Evolutionary conservation across 2,888 invertebrate species (phyloP).

Genomic region (Allophyes oxyacanthae): DNA sequence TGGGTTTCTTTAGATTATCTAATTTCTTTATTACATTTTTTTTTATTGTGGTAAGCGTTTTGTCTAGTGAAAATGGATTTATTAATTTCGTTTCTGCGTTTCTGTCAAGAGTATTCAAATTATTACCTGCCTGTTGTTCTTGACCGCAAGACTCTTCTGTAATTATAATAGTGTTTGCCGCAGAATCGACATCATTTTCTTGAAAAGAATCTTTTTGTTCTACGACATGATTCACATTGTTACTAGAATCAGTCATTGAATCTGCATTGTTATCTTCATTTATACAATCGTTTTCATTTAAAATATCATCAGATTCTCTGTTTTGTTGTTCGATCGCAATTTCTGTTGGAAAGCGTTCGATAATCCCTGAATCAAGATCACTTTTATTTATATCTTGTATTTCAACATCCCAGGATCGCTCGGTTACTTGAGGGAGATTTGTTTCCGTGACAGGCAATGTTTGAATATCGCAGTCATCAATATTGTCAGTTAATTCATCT

Average conservation of each 20-base stretch:
- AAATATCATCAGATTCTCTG: background rate
- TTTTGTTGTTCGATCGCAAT: background rate
- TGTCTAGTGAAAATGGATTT: constrained; percentile 31
- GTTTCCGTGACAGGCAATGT: constrained; percentile 2
- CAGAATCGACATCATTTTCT: constrained; percentile 23
- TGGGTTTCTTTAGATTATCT: constrained; percentile 57
- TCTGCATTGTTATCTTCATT: constrained; percentile 15
- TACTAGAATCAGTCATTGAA: constrained; percentile 36
- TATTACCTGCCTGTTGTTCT: background rate
- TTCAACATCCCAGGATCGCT: constrained; percentile 9
- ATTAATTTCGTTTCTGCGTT: constrained; percentile 8
- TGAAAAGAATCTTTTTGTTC: constrained; percentile 10
- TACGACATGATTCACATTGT: constrained; percentile 10
- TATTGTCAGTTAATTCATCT: constrained; percentile 6
- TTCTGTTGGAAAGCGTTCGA: background rate
- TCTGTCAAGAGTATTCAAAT: constrained; percentile 1
- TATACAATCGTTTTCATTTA: constrained; percentile 15
- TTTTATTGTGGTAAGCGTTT: constrained; percentile 56
- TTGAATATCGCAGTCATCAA: constrained; percentile 10
- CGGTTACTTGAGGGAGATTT: constrained; percentile 7
- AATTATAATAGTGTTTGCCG: constrained; percentile 2
- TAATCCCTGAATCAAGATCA: background rate
- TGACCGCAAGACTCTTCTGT: constrained; percentile 14
- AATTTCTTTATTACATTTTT: constrained; percentile 60
- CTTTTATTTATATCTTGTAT: background rate